A percentile compares a stretch with the other conserved stretches of the same genome.
These are phyloP conservation scores for Cydia splendana DNA, from an alignment of 1,140 invertebrate genomes.

Conservation along the genomic window DNA sequence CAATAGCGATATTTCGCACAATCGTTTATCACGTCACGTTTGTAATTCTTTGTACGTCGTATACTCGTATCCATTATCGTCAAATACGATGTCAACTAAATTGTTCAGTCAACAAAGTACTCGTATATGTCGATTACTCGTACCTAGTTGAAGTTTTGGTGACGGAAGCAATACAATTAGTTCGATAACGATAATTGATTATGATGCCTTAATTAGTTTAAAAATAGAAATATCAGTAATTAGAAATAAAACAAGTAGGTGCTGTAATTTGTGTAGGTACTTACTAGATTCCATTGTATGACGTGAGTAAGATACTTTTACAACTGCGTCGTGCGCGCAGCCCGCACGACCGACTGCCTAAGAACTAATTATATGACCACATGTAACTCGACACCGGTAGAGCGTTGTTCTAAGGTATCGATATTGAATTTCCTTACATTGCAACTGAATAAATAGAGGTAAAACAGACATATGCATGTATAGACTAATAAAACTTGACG, in stretches of 20 bases:
- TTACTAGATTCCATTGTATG: constrained; percentile 15
- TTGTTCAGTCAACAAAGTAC: no score
- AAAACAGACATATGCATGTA: background rate
- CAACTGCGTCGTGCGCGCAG: background rate
- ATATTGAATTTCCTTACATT: background rate
- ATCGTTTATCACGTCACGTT: no score
- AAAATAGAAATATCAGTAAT: background rate
- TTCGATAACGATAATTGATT: no score
- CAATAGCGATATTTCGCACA: no score
- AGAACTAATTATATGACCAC: background rate
- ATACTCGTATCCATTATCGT: no score
- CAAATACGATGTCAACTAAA: no score
- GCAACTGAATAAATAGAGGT: constrained; percentile 8
- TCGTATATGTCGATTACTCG: no score
- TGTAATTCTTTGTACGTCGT: no score
- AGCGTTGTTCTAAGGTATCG: constrained; percentile 24
- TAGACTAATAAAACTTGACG: background rate
- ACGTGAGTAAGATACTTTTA: background rate
- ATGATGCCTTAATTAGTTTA: no score
- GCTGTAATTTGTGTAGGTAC: background rate
- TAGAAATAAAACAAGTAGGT: background rate
- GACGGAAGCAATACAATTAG: no score
- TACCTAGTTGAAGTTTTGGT: no score
- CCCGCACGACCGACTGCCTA: background rate
- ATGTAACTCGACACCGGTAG: constrained; percentile 8